phyloP scores from a whole-genome alignment of 1,140 invertebrate genomes.

The Calliopsis andreniformis region DNA sequence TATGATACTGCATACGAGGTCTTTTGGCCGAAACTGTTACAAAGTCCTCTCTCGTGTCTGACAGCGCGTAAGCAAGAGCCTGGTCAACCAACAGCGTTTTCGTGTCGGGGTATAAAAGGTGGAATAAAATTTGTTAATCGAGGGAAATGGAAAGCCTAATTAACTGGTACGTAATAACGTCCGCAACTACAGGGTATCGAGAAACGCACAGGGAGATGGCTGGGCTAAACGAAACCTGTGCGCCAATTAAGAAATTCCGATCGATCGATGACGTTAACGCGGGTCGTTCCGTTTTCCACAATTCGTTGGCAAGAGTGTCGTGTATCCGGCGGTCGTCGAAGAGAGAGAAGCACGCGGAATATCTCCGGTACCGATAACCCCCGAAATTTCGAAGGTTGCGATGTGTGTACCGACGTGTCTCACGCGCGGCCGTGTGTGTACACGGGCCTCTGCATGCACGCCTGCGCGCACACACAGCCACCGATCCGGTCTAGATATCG shows the following conservation, averaged over 20 bases:
- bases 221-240: background rate
- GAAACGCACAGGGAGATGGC: background rate
- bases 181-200: background rate
- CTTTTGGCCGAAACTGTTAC: no score
- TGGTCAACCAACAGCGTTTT: no score
- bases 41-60: no score
- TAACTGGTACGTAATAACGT: background rate
- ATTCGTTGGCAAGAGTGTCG: background rate
- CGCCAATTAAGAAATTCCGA: background rate
- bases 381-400: slow-evolving; percentile 22
- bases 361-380: slow-evolving; percentile 19
- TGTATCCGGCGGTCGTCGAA: background rate
- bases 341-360: background rate
- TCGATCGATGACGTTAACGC: background rate
- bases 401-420: background rate
- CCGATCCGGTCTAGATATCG: slow-evolving; percentile 55
- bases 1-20: no score
- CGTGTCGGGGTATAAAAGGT: no score
- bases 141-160: background rate
- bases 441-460: background rate
- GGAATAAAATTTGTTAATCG: slow-evolving; percentile 1
- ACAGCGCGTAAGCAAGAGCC: no score
- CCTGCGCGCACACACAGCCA: slow-evolving; percentile 40
- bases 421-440: background rate
- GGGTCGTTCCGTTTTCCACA: background rate